A percentile compares a stretch with the other conserved stretches of the same genome.
Evolutionary conservation across 2,888 invertebrate genomes (phyloP).

Genomic region (Ormyrus nitidulus): DNA sequence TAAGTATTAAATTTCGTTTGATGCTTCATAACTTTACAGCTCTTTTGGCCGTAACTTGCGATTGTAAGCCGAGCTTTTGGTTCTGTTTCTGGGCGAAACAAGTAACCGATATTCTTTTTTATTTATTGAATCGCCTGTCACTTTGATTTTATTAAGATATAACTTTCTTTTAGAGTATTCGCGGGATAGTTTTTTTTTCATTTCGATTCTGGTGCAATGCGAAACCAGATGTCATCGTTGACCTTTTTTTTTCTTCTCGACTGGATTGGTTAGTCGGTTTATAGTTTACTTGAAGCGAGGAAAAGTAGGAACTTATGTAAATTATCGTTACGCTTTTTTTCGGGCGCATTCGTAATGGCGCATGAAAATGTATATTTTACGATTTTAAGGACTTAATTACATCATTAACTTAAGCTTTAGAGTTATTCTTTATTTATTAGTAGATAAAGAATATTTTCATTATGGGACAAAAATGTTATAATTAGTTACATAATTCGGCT

Average conservation of each 20-base stretch:
- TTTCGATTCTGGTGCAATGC: neutral
- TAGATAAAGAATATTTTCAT: slow-evolving; percentile 19
- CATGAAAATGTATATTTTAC: slow-evolving; percentile 34
- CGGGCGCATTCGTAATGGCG: neutral
- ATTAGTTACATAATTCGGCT: neutral
- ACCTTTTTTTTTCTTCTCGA: slow-evolving; percentile 3
- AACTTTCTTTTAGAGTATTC: slow-evolving; percentile 21
- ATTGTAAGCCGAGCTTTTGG: too few relatives aligned
- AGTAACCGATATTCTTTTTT: neutral
- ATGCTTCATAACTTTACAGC: too few relatives aligned
- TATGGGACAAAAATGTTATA: slow-evolving; percentile 24
- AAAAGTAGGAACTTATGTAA: slow-evolving; percentile 45
- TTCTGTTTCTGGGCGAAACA: neutral
- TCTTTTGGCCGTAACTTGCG: too few relatives aligned
- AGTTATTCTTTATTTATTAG: slow-evolving; percentile 35
- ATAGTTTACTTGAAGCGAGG: neutral
- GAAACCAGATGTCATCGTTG: slow-evolving; percentile 16
- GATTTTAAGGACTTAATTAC: slow-evolving; percentile 23
- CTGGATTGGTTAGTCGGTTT: slow-evolving; percentile 3
- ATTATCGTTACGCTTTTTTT: slow-evolving; percentile 28
- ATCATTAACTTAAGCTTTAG: slow-evolving; percentile 44
- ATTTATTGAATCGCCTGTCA: slow-evolving; percentile 19
- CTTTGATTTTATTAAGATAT: slow-evolving; percentile 23
- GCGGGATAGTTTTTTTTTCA: neutral
- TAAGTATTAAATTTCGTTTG: too few relatives aligned